These are phyloP conservation scores for Leucoptera coffeella DNA, from an alignment of 2,888 invertebrate genomes.

Conservation along the genomic window DNA sequence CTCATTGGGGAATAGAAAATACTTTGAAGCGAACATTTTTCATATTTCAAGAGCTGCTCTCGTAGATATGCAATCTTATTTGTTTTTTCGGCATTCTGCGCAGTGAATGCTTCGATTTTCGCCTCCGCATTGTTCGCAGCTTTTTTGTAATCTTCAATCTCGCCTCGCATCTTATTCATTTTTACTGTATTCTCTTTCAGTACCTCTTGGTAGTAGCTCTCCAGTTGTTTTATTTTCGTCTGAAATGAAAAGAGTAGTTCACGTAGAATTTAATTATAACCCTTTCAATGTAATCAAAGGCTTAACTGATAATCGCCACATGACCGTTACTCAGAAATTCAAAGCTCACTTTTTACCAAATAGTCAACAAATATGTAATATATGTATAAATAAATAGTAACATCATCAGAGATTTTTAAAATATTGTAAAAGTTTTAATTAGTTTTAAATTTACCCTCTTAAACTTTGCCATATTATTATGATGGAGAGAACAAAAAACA, in stretches of 20 bases:
- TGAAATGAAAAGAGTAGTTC: slow-evolving; percentile 16
- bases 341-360: no score
- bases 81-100: slow-evolving; percentile 36
- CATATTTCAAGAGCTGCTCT: slow-evolving; percentile 32
- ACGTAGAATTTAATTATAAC: not conserved
- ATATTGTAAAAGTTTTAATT: no score
- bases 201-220: slow-evolving; percentile 39
- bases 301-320: no score
- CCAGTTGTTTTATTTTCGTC: slow-evolving; percentile 42
- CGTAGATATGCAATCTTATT: slow-evolving; percentile 38
- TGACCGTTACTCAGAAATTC: no score
- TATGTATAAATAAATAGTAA: no score
- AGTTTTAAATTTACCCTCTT: no score
- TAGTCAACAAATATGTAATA: no score
- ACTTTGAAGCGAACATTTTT: slow-evolving; percentile 40
- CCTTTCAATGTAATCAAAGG: no score
- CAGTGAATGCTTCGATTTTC: slow-evolving; percentile 40
- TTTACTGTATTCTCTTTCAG: slow-evolving; percentile 38
- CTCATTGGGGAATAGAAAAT: slow-evolving; percentile 47
- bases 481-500: not conserved
- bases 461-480: not conserved
- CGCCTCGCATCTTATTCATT: slow-evolving; percentile 38
- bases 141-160: slow-evolving; percentile 30
- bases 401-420: no score
- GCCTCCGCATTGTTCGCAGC: slow-evolving; percentile 38